phyloP scores from a whole-genome alignment of 1,140 invertebrate species.

The Drosophila subobscura region DNA sequence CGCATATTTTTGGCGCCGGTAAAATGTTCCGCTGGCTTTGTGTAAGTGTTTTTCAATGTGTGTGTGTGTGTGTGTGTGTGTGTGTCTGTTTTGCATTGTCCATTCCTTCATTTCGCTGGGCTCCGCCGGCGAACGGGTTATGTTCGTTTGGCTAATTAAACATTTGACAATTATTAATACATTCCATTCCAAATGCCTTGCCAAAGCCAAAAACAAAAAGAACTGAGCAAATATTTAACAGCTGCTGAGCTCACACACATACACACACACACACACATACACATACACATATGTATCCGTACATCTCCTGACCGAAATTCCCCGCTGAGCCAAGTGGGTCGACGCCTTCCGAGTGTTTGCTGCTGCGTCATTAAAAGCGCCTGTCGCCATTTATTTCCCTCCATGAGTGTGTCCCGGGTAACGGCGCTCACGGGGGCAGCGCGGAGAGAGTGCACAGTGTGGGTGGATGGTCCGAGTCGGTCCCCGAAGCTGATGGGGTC shows the following conservation, averaged over 20 bases:
- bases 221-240: slow-evolving; percentile 62
- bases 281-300: neutral
- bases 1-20: slow-evolving; percentile 63
- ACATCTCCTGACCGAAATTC: neutral
- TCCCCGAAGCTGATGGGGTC: neutral
- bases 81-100: too few relatives aligned
- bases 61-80: too few relatives aligned
- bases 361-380: slow-evolving; percentile 75
- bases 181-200: slow-evolving; percentile 47
- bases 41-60: too few relatives aligned
- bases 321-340: slow-evolving; percentile 51
- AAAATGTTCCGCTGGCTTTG: slow-evolving; percentile 25
- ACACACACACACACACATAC: neutral
- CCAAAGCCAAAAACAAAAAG: slow-evolving; percentile 36
- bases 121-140: slow-evolving; percentile 29
- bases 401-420: slow-evolving; percentile 3
- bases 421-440: neutral
- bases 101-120: slow-evolving; percentile 1
- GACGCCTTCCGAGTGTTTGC: slow-evolving; percentile 74
- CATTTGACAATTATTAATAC: slow-evolving; percentile 76
- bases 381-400: slow-evolving; percentile 59
- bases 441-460: slow-evolving; percentile 15
- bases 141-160: slow-evolving; percentile 69
- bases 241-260: slow-evolving; percentile 29
- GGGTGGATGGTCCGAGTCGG: neutral